Evolutionary conservation across 2,113 vertebrate genomes (phyloP), one percentile per base, ranked within the genome.

Genomic region (Onychorhynchus coronatus): DNA sequence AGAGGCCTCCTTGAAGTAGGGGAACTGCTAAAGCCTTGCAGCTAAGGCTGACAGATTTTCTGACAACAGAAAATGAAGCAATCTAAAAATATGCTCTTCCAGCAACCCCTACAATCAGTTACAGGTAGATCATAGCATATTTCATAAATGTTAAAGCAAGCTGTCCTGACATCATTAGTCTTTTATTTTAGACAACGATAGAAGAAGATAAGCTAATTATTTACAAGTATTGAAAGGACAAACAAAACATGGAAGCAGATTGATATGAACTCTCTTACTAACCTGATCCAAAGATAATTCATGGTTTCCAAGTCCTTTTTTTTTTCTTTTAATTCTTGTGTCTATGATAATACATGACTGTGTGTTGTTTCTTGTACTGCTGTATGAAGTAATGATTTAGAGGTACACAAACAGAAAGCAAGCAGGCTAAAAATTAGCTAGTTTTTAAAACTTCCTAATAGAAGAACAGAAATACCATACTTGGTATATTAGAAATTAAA

Each of bases 51-150:
- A 81, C 76, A 89, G 76, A 81, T 84, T 81, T 95, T 65, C 84
- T 86, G 80, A 75, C 81, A 95, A 89, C 27, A 89, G 76, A 86
- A 95, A 91, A 92, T 71, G 80, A 91, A 93, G 52, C 73, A 79
- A 47, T 68, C 73, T 89, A 85, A 97, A 92, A 95, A 94, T 84
- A 84, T 52, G 30, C 33, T 91, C 37, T 92, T 94, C 70, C 65
- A 89, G 84, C 55, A 80, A 88, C 33, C 35, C 50, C 35, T 83
- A 67, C 52, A 85, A 74, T 55, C 82, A 83, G 39, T 74, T 89
- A 53, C 67, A 96, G 82, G 85, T 88, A 83, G 59, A 80, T 91
- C 70, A 85, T 18, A 77, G 39, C 61, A 85, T 44, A 39, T 83
- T 89, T 88, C 85, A 71, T 77, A 91, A 94, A 83, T 46, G 46